Conservation (phyloP, 2,113 vertebrate genomes). For the Machaerirhynchus nigripectus region DNA sequence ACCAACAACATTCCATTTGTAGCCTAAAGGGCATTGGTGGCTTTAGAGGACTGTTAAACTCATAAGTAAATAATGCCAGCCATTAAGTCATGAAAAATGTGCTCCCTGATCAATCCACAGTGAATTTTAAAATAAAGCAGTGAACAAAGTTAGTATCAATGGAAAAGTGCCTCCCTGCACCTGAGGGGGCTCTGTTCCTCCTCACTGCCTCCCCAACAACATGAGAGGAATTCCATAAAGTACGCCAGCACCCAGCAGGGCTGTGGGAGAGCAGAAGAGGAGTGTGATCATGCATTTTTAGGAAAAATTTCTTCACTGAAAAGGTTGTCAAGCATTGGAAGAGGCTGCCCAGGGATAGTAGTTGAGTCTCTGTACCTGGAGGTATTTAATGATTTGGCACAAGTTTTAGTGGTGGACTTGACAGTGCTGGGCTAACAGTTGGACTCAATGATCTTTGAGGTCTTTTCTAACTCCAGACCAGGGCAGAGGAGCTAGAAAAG, state of each 20-base stretch:
- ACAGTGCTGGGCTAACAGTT: too few relatives aligned
- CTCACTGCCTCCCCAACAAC: not conserved
- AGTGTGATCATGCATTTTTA: not conserved
- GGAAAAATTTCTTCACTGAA: not conserved
- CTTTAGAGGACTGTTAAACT: not conserved
- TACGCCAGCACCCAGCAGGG: not conserved
- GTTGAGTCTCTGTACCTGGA: not conserved
- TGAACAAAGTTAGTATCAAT: not conserved
- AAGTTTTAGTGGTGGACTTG: not conserved
- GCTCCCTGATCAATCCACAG: not conserved
- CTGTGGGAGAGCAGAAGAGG: not conserved
- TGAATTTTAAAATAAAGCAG: not conserved
- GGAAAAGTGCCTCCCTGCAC: not conserved
- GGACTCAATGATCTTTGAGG: rapidly evolving
- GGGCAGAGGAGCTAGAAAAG: not conserved
- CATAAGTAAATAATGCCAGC: not conserved
- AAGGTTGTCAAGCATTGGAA: not conserved
- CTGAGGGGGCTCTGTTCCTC: not conserved
- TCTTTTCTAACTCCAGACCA: not conserved
- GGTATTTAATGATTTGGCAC: not conserved
- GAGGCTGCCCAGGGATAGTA: not conserved
- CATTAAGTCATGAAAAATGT: not conserved
- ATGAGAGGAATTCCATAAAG: not conserved
- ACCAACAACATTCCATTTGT: not conserved
- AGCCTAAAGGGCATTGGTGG: not conserved